Conservation (phyloP, 2,797 vertebrate species). For the Channallabes apus region DNA sequence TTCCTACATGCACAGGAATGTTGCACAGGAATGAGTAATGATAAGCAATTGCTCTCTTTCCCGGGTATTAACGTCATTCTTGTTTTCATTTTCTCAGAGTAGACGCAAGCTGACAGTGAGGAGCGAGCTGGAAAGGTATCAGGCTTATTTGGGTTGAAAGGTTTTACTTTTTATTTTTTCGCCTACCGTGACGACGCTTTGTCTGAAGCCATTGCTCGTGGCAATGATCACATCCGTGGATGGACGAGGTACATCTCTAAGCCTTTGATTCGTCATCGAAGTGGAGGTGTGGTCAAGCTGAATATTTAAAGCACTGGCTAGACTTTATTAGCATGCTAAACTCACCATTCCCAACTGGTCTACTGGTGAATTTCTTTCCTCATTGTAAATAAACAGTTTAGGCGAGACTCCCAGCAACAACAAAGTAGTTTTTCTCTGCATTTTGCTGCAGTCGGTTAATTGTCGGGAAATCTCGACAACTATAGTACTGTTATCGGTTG, state of each 20-base stretch:
- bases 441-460: background rate
- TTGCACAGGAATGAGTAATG: background rate
- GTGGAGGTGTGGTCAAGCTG: background rate
- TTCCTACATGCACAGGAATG: slow-evolving; percentile 45
- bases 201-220: too few species aligned
- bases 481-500: too few species aligned
- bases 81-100: too few species aligned
- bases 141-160: background rate
- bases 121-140: background rate
- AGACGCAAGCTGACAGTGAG: background rate
- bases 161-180: background rate
- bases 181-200: background rate
- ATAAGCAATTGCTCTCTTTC: background rate
- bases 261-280: background rate
- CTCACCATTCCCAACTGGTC: background rate
- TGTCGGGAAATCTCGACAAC: background rate
- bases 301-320: background rate
- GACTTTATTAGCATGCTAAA: background rate
- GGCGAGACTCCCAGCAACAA: background rate
- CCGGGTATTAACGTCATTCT: background rate
- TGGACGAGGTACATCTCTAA: background rate
- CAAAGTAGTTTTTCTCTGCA: background rate
- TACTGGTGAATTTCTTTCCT: background rate
- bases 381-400: background rate
- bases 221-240: background rate